Percentiles rank a stretch among this genome's conserved stretches.
Evolutionary conservation across 2,888 invertebrate species (phyloP).

Genomic region (Dexiosoma caninum): DNA sequence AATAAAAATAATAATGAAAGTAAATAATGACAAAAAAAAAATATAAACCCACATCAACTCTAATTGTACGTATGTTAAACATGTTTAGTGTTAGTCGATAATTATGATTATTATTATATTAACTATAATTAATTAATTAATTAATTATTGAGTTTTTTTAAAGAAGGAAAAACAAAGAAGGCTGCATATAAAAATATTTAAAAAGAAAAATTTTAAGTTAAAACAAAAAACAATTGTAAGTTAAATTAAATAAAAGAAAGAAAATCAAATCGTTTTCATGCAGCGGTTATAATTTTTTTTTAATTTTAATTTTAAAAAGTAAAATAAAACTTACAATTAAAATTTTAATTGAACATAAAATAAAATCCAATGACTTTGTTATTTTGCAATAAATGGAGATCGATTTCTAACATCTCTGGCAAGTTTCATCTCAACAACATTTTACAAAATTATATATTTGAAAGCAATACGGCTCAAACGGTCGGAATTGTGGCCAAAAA

Average conservation of each 20-base stretch:
- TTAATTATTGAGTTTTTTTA: conserved; percentile 54
- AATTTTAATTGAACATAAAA: conserved; percentile 63
- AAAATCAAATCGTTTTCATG: conserved; percentile 57
- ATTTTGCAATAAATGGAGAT: not conserved
- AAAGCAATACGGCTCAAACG: too few relatives aligned
- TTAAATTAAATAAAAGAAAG: conserved; percentile 24
- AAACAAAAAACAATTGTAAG: conserved; percentile 45
- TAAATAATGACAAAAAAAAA: not conserved
- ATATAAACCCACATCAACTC: conserved; percentile 33
- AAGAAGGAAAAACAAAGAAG: conserved; percentile 50
- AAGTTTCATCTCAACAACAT: too few relatives aligned
- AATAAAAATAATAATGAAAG: conserved; percentile 2
- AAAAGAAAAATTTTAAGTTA: conserved; percentile 34
- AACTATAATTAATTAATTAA: conserved; percentile 52
- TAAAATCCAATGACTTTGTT: not conserved
- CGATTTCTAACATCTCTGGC: too few relatives aligned
- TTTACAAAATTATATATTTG: too few relatives aligned
- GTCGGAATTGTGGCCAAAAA: too few relatives aligned
- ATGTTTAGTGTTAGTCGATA: conserved; percentile 62
- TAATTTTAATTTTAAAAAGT: conserved; percentile 56
- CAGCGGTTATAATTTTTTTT: conserved; percentile 55
- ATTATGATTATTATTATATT: conserved; percentile 52
- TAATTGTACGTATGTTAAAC: conserved; percentile 63
- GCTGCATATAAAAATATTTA: conserved; percentile 53
- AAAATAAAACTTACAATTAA: conserved; percentile 60